These are phyloP conservation scores for Lottia gigantea DNA, from an alignment of 2,888 invertebrate genomes.

Conservation along the genomic window DNA sequence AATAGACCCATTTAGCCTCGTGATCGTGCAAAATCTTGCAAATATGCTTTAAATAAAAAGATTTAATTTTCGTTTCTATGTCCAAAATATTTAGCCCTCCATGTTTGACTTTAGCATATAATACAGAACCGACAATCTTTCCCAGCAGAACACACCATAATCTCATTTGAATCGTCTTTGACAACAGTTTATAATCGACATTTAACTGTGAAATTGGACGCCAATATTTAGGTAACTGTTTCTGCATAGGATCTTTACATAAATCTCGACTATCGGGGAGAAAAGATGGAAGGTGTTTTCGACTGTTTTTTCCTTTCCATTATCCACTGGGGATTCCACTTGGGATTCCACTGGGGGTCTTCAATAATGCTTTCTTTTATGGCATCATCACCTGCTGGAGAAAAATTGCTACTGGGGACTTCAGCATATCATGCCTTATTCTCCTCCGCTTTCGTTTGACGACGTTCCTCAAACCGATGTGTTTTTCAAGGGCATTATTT, in stretches of 20 bases:
- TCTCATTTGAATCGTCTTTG: slow-evolving; percentile 36
- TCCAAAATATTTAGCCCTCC: slow-evolving; percentile 24
- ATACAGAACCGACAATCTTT: slow-evolving; percentile 5
- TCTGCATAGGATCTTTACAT: slow-evolving; percentile 34
- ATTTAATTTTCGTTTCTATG: slow-evolving; percentile 19
- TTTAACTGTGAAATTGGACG: slow-evolving; percentile 40
- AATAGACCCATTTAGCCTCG: slow-evolving; percentile 23
- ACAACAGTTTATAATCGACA: slow-evolving; percentile 39
- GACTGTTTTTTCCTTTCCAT: too few species aligned
- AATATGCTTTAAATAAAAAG: slow-evolving; percentile 22
- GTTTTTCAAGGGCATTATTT: neutral
- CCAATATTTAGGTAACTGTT: slow-evolving; percentile 32
- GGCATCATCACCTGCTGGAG: neutral
- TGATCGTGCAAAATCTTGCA: slow-evolving; percentile 19
- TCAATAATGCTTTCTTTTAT: too few species aligned
- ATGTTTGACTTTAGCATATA: slow-evolving; percentile 20
- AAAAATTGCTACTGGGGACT: too few species aligned
- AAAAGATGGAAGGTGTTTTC: too few species aligned
- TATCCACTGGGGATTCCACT: too few species aligned
- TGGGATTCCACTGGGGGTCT: too few species aligned
- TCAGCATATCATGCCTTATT: too few species aligned
- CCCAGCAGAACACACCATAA: slow-evolving; percentile 14
- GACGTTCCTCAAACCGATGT: too few species aligned
- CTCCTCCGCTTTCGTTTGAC: too few species aligned
- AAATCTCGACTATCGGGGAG: too few species aligned